Conservation (phyloP, 2,113 vertebrate species). For the Callochromis pleurospilus region DNA sequence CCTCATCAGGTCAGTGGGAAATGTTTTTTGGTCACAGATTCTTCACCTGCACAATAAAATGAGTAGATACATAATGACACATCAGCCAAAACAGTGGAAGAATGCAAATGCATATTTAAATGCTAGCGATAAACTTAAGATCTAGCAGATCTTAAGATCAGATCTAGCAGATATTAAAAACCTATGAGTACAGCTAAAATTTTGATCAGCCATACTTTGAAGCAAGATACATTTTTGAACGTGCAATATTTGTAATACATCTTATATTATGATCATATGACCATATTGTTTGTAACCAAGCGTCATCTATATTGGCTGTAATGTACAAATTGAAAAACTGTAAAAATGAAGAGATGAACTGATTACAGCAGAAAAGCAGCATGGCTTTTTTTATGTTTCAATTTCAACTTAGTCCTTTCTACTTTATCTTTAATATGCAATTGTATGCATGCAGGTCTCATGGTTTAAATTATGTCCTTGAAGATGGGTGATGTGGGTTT, state of each 20-base stretch:
- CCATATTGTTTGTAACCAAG: background rate
- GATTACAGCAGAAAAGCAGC: background rate
- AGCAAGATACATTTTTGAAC: background rate
- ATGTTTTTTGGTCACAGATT: background rate
- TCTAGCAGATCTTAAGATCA: background rate
- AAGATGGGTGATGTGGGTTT: background rate
- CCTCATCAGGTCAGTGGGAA: slow-evolving; percentile 78
- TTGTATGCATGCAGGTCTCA: background rate
- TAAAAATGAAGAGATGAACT: background rate
- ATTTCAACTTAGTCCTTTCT: background rate
- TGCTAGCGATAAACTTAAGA: background rate
- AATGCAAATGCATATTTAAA: background rate
- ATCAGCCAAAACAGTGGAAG: background rate
- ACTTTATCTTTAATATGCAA: background rate
- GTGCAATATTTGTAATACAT: background rate
- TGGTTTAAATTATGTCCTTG: background rate
- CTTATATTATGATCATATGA: background rate
- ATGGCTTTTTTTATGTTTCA: background rate
- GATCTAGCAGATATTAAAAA: background rate
- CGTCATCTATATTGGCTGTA: background rate
- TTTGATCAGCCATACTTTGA: background rate
- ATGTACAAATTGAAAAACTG: background rate
- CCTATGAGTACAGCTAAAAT: background rate
- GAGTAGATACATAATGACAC: background rate
- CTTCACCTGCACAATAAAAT: background rate